Base-by-base conservation (phyloP, 1,140 invertebrate species). In the Camponotus floridanus region DNA sequence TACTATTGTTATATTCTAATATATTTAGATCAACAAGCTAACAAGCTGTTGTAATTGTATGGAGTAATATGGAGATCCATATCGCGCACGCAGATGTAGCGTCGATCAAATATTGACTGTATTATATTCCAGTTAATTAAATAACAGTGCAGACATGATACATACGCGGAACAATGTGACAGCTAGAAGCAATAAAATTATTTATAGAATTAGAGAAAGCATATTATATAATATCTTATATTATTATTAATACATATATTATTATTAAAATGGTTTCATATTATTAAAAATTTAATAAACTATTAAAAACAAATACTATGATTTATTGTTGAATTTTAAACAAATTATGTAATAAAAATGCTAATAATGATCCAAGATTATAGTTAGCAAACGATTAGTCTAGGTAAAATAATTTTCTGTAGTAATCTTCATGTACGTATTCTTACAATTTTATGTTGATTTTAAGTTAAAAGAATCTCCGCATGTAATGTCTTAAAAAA, bases 61-160 rank as follows among this genome's bases (percentile, higher is more conserved):
- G 26, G 26, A 39, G 0, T 39, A 15, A 18, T 18, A 61, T 57
- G n/a, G 18, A 61, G 62, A 48, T 33, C 26, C 11, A 26, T 61
- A 73, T 83, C n/a, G 31, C 7, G 9, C 33, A 45, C 3, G 26
- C 2, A 13, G 8, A 18, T 61, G 33, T 83, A 73, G 61, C 11
- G 7, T 74, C 21, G 4, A 61, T 73, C 68, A 62, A 73, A 61
- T 74, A 83, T 83, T 33, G 68, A 83, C 51, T 73, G 36, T 59
- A 42, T 21, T 42, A 26, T 71, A 59, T 59, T 71, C 7, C 26
- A 59, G 26, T 73, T 81, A 73, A 18, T 18, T 33, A 33, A 31
- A 57, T 15, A 81, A 61, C 21, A 33, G 7, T 13, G n/a, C 9
- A 8, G 13, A 6, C 48, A 18, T 5, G 6, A 21, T 15, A 33